Percentiles rank a stretch among this genome's conserved stretches.
These are phyloP conservation scores for Pandemis heparana DNA, from an alignment of 2,888 invertebrate genomes.

Conservation along the genomic window DNA sequence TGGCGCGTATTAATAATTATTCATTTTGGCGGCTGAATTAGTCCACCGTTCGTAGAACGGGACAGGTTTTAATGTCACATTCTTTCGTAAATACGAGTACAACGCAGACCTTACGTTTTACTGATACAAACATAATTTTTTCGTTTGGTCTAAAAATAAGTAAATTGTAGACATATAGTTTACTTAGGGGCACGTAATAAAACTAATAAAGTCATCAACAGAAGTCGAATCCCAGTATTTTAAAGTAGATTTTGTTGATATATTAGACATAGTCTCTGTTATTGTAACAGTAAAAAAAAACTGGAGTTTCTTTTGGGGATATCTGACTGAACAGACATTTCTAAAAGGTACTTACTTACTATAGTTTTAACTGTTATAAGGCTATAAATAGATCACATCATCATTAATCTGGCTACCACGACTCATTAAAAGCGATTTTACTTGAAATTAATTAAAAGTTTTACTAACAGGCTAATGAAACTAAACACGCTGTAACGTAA, in stretches of 20 bases:
- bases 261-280: too few relatives aligned
- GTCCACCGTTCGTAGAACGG: slow-evolving; percentile 37
- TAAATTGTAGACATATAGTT: too few relatives aligned
- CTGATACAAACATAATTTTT: too few relatives aligned
- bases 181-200: too few relatives aligned
- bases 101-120: not conserved
- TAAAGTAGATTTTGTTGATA: too few relatives aligned
- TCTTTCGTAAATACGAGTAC: slow-evolving; percentile 2
- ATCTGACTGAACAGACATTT: too few relatives aligned
- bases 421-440: not conserved
- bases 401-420: not conserved
- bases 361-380: not conserved
- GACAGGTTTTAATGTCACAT: slow-evolving; percentile 9
- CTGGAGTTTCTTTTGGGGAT: too few relatives aligned
- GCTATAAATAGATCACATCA: not conserved
- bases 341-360: too few relatives aligned
- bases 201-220: too few relatives aligned
- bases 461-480: not conserved
- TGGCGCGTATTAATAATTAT: slow-evolving; percentile 61
- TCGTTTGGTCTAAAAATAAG: too few relatives aligned
- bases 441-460: not conserved
- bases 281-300: too few relatives aligned
- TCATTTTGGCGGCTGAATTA: slow-evolving; percentile 50
- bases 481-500: not conserved
- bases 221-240: too few relatives aligned